phyloP scores from a whole-genome alignment of 2,888 invertebrate species.

The Augochlorella aurata region DNA sequence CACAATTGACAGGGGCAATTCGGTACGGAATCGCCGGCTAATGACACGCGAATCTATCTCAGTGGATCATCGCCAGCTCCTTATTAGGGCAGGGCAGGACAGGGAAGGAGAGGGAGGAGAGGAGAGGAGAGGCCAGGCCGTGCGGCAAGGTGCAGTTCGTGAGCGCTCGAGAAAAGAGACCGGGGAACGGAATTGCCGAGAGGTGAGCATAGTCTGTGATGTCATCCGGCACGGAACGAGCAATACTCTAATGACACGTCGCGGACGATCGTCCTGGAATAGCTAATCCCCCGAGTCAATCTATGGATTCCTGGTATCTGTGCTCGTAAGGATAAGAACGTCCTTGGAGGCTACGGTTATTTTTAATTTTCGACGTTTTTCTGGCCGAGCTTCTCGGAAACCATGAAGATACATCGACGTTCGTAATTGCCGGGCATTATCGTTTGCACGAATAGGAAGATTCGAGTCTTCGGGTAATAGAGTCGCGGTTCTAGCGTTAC shows the following conservation, averaged over 20 bases:
- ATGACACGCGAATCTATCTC: slow-evolving; percentile 71
- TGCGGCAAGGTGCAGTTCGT: slow-evolving; percentile 17
- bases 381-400: background rate
- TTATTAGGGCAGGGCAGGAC: slow-evolving; percentile 55
- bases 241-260: slow-evolving; percentile 61
- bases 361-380: slow-evolving; percentile 20
- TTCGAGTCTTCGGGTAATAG: too few species aligned
- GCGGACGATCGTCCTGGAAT: slow-evolving; percentile 47
- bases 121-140: slow-evolving; percentile 15
- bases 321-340: slow-evolving; percentile 28
- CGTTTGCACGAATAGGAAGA: too few species aligned
- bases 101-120: too few species aligned
- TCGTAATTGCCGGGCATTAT: background rate
- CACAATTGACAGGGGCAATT: slow-evolving; percentile 58
- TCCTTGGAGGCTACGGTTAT: slow-evolving; percentile 12
- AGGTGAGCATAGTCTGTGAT: slow-evolving; percentile 63
- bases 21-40: slow-evolving; percentile 63
- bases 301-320: slow-evolving; percentile 34
- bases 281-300: slow-evolving; percentile 44
- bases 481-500: too few species aligned
- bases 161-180: slow-evolving; percentile 41
- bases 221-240: slow-evolving; percentile 63
- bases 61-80: slow-evolving; percentile 66
- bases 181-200: slow-evolving; percentile 57
- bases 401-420: background rate